Conservation (phyloP, 2,113 vertebrate genomes). For the Tragelaphus buxtoni region DNA sequence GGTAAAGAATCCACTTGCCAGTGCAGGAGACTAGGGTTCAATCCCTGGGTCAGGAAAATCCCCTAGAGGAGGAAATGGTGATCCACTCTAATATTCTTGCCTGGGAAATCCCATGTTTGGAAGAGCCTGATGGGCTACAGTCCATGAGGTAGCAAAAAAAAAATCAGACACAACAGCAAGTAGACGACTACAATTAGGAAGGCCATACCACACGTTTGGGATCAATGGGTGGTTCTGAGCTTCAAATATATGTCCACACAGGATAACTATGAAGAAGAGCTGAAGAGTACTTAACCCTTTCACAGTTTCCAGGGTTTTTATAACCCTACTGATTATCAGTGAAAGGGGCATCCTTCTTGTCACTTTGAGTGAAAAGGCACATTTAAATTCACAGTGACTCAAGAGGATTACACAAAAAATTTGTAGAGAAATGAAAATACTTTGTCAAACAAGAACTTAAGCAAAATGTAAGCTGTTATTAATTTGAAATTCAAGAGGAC, state of each 20-base stretch:
- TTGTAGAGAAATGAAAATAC: not conserved
- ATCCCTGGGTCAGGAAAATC: not conserved
- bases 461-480: not conserved
- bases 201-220: not conserved
- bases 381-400: not conserved
- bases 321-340: not conserved
- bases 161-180: not conserved
- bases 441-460: not conserved
- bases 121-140: not conserved
- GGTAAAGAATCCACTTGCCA: not conserved
- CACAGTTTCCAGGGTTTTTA: not conserved
- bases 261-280: not conserved
- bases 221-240: not conserved
- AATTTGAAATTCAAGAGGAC: not conserved
- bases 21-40: not conserved
- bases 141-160: not conserved
- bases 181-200: not conserved
- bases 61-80: not conserved
- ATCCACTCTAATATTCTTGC: not conserved
- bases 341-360: not conserved
- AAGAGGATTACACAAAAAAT: not conserved
- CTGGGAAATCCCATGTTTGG: not conserved
- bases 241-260: not conserved
- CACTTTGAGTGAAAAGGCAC: not conserved
- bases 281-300: not conserved